Base-by-base conservation (phyloP, 2,888 invertebrate species). In the Hypsopygia costalis region DNA sequence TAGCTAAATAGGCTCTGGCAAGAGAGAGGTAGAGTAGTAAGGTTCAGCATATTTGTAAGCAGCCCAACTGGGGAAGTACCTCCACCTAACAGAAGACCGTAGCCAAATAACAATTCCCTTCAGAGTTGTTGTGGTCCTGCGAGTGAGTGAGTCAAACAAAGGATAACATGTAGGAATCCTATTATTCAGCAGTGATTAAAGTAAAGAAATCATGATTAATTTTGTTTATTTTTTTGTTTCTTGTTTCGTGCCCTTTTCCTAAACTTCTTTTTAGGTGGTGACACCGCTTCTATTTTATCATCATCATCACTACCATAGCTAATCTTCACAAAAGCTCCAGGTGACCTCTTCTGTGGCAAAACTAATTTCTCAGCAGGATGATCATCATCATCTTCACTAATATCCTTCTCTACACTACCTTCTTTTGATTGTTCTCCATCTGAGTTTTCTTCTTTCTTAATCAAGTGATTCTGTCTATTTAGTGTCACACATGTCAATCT, bases 401-500 rank as follows among this genome's bases (percentile, higher is more conserved):
- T 55, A 40, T 49, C 57, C 58, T 22, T 49, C 29, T 47, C 51
- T 34, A 34, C 31, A 42, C 47, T 47, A 34, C 49, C 55, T 42
- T 55, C 51, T 32, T 41, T 46, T 35, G 55, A 56, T 36, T 55
- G 47, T 45, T 61, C 55, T 22, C 58, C 54, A 44, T 70, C 64
- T 35, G 59, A 51, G 11, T 60, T 43, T n/a, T 83, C 76, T 54
- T 86, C 86, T 43, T 85, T 85, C 48, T 82, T 79, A 20, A 83
- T 66, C 16, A 78, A 55, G 59, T 81, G 76, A 46, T 61, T 77
- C 44, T 87, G 81, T 63, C 80, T 88, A 50, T 92, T 83, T 21
- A 95, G 72, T 40, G 91, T 82, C 36, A 95, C 71, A 64, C 95
- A 95, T 9, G 94, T 95, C 8, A 95, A 91, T 59, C 96, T 90